phyloP scores from a whole-genome alignment of 2,797 vertebrate species.

The Mus spretus region DNA sequence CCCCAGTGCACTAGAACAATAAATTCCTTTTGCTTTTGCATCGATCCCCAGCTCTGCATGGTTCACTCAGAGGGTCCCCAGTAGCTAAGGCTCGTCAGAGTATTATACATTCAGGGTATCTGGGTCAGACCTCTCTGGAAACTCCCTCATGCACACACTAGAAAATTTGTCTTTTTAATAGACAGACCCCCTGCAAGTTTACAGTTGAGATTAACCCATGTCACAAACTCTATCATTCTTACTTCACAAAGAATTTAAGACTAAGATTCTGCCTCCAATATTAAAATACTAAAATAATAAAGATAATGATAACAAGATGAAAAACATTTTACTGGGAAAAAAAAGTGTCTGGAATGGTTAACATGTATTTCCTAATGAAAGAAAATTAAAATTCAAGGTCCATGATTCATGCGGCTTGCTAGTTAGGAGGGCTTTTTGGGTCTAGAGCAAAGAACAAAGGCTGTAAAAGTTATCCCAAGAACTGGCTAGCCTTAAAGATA shows the following conservation, averaged over 20 bases:
- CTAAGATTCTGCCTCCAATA: not conserved
- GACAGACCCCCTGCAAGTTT: not conserved
- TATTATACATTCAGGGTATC: not conserved
- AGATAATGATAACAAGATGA: not conserved
- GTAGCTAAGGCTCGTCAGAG: too few species aligned
- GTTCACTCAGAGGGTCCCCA: too few species aligned
- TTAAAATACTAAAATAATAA: not conserved
- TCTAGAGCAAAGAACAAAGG: too few species aligned
- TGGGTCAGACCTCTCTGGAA: not conserved
- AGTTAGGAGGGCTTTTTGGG: too few species aligned
- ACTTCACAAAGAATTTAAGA: slow-evolving; percentile 38
- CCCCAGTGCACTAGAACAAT: too few species aligned
- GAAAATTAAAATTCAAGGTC: too few species aligned
- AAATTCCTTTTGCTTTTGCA: too few species aligned
- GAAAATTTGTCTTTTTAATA: not conserved
- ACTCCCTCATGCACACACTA: not conserved
- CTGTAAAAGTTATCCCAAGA: too few species aligned
- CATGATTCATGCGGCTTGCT: too few species aligned
- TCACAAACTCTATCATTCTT: not conserved
- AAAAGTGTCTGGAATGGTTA: slow-evolving; percentile 31
- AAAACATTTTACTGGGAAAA: slow-evolving; percentile 53
- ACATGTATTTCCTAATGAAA: not conserved
- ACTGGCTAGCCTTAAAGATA: too few species aligned
- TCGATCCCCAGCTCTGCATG: too few species aligned
- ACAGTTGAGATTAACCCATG: not conserved